Evolutionary conservation across 2,888 invertebrate species (phyloP).

Genomic region (Lochmaea capreae): DNA sequence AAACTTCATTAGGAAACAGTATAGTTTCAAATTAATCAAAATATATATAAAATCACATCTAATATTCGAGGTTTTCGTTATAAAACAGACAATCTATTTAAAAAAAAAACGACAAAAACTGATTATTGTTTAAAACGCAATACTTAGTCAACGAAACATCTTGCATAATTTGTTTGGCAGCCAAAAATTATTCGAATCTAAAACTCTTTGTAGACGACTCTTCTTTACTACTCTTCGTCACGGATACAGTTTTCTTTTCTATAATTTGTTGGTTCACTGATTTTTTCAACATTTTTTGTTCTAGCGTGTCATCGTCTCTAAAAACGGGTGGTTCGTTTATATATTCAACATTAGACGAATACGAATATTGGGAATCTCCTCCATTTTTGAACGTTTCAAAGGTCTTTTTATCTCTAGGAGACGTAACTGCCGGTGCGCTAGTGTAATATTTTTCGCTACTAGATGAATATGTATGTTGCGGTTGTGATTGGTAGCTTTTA

Average conservation of each 20-base stretch:
- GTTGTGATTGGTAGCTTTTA: constrained; percentile 60
- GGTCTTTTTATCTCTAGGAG: constrained; percentile 52
- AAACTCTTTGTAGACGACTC: constrained; percentile 64
- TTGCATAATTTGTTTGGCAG: constrained; percentile 15
- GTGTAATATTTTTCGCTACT: constrained; percentile 62
- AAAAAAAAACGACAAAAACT: background rate
- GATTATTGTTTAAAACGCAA: background rate
- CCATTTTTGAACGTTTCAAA: constrained; percentile 58
- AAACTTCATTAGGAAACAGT: too few relatives aligned
- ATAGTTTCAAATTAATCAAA: too few relatives aligned
- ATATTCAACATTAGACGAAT: constrained; percentile 60
- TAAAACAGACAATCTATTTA: background rate
- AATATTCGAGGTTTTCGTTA: background rate
- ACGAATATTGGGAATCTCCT: constrained; percentile 56
- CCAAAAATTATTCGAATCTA: constrained; percentile 58
- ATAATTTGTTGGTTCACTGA: constrained; percentile 77
- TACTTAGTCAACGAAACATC: constrained; percentile 3
- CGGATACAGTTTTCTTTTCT: constrained; percentile 77
- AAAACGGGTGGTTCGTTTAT: constrained; percentile 60
- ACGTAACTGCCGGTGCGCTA: constrained; percentile 51
- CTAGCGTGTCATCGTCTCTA: constrained; percentile 70
- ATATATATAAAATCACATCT: background rate
- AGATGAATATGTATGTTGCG: constrained; percentile 58
- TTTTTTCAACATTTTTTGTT: constrained; percentile 75
- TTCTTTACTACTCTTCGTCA: constrained; percentile 66